Conservation (phyloP, 2,888 invertebrate species). For the Pyralis farinalis region DNA sequence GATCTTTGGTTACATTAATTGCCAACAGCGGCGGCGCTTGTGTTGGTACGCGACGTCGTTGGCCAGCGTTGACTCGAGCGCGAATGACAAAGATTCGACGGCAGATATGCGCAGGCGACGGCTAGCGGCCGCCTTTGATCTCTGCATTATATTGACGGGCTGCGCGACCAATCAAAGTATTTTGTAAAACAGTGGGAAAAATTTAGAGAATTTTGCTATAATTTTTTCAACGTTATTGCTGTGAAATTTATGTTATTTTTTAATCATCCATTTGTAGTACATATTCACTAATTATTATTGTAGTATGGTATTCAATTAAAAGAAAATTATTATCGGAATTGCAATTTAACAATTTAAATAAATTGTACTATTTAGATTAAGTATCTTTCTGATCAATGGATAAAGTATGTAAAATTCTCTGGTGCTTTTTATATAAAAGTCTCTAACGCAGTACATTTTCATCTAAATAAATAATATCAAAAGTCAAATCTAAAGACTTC, state of each 20-base stretch:
- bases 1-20: constrained; percentile 77
- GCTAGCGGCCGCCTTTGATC: constrained; percentile 64
- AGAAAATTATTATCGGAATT: too few relatives aligned
- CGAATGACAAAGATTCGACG: constrained; percentile 72
- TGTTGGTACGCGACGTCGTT: constrained; percentile 55
- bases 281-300: neutral
- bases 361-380: too few relatives aligned
- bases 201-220: neutral
- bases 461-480: too few relatives aligned
- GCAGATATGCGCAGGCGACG: constrained; percentile 55
- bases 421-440: too few relatives aligned
- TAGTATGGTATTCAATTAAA: too few relatives aligned
- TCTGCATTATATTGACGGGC: constrained; percentile 44
- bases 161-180: constrained; percentile 65
- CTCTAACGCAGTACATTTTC: too few relatives aligned
- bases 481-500: too few relatives aligned
- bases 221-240: neutral
- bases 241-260: neutral
- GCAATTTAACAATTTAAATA: too few relatives aligned
- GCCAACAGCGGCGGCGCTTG: constrained; percentile 72
- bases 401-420: too few relatives aligned
- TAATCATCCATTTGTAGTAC: neutral
- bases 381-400: too few relatives aligned
- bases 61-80: constrained; percentile 48
- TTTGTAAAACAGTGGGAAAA: neutral